Conservation (phyloP, 1,140 invertebrate genomes). For the Wiebesia pumilae region DNA sequence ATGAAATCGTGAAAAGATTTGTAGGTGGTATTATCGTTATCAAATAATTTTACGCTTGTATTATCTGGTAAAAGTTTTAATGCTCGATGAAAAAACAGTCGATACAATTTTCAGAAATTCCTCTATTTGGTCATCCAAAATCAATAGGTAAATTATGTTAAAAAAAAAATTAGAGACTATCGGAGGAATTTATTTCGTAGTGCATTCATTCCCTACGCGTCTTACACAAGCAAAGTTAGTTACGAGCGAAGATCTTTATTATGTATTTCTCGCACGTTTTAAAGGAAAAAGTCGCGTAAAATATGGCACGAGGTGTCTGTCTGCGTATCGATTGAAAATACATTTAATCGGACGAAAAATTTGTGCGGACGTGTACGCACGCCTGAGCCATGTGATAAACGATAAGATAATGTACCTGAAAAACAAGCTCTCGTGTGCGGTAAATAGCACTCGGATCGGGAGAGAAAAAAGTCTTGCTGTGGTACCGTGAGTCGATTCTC, state of each 20-base stretch:
- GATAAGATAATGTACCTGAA: constrained; percentile 68
- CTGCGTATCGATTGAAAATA: constrained; percentile 45
- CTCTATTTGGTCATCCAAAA: not conserved
- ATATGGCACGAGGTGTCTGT: not conserved
- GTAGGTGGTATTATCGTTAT: constrained; percentile 18
- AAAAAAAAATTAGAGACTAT: not conserved
- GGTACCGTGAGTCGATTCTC: not conserved
- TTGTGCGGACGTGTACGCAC: constrained; percentile 42
- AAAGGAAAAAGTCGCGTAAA: not conserved
- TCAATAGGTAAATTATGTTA: not conserved
- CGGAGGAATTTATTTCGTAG: not conserved
- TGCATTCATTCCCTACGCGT: not conserved
- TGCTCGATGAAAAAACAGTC: not conserved
- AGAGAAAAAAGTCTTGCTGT: not conserved
- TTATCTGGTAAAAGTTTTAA: not conserved
- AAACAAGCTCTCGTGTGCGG: constrained; percentile 61
- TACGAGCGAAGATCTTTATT: not conserved
- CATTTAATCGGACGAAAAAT: constrained; percentile 56
- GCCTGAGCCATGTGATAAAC: constrained; percentile 56
- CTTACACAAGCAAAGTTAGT: not conserved
- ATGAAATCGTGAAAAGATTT: constrained; percentile 9
- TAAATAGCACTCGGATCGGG: constrained; percentile 20
- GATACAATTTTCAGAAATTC: not conserved
- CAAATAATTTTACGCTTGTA: constrained; percentile 23
- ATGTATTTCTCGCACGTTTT: not conserved